These are phyloP conservation scores for Gephyroberyx darwinii DNA, from an alignment of 2,797 vertebrate genomes.

Conservation along the genomic window DNA sequence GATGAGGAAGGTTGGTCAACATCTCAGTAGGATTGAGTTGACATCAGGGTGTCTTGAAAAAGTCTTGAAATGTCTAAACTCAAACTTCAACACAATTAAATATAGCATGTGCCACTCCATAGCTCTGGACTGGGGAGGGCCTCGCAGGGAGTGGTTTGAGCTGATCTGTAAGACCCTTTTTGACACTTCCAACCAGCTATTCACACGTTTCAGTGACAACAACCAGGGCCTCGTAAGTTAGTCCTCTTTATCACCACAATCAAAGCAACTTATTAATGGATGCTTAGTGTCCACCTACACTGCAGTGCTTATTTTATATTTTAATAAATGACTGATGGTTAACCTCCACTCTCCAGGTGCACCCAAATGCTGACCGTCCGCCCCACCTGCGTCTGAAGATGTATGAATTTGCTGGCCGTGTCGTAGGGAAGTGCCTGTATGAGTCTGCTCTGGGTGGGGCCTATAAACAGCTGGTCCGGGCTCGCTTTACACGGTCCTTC, in stretches of 20 bases:
- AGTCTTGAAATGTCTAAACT: too few species aligned
- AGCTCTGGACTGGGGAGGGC: conserved; percentile 99
- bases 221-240: conserved; percentile 93
- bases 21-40: neutral
- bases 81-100: too few species aligned
- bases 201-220: conserved; percentile 96
- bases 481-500: conserved; percentile 97
- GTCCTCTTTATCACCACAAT: neutral
- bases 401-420: conserved; percentile 95
- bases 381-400: conserved; percentile 90
- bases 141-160: conserved; percentile 98
- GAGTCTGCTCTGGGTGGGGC: conserved; percentile 95
- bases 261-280: neutral
- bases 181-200: conserved; percentile 94
- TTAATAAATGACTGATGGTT: neutral
- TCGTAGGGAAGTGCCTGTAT: conserved; percentile 97
- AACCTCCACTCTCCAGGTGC: conserved; percentile 83
- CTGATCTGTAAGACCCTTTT: conserved; percentile 95
- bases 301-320: neutral
- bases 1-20: conserved; percentile 94
- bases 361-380: conserved; percentile 93
- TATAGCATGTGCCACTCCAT: conserved; percentile 19
- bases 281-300: neutral
- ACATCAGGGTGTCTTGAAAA: neutral
- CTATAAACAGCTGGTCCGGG: conserved; percentile 96